Base-by-base conservation (phyloP, 2,797 vertebrate species). In the Enteromius mattozi region DNA sequence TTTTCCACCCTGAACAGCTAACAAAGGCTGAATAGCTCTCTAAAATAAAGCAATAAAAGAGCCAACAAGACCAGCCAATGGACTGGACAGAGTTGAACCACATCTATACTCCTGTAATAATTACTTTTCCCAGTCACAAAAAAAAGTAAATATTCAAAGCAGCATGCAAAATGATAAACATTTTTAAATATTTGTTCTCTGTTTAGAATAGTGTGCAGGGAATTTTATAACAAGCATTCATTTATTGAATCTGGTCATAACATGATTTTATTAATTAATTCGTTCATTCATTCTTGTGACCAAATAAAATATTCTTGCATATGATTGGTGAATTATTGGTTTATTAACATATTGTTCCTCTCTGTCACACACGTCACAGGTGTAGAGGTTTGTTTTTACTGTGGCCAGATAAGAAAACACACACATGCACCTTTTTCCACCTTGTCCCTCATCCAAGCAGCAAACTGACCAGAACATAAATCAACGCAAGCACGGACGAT, bases 401-500 rank as follows among this genome's bases (percentile, higher is more conserved):
- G 12, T 49, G 27, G 3, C 54, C 37, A 47, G 37, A 81, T 72
- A 81, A 72, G 68, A 61, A 63, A 24, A 37, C 51, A 79, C 59
- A 42, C 70, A 54, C 33, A 35, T 45, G n/a, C 14, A 49, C 37
- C 65, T 80, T 27, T 30, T 56, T 74, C 45, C 66, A 40, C 84
- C 68, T 61, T 61, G n/a, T 61, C 37, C 27, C 45, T 74, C 66
- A 88, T 87, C 74, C 24, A 59, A 82, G 86, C 81, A 82, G 86
- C 81, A 88, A 69, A 77, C 66, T 80, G 65, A 88, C 78, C 86
- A 85, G 72, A 90, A 90, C 86, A 83, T 89, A 92, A 93, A 92
- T 92, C 88, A 91, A 92, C 92, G 92, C 89, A 92, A 91, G 81
- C 59, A n/a, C 27, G 87, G 90, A 92, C 89, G 86, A 88, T 70